These are phyloP conservation scores for Folsomia manolachei DNA, from an alignment of 2,888 invertebrate genomes.

Conservation along the genomic window DNA sequence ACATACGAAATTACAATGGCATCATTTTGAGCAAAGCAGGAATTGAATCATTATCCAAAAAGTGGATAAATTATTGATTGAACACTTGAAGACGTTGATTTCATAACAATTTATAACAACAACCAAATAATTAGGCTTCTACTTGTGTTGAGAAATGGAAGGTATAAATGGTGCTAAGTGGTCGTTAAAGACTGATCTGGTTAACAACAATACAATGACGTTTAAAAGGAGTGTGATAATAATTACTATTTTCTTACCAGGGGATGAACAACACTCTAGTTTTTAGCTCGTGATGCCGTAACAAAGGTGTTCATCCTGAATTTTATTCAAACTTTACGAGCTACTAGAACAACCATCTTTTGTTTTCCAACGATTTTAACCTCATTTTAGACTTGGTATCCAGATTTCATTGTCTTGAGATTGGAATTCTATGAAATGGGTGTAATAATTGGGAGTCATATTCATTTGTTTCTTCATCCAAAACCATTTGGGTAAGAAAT, in stretches of 20 bases:
- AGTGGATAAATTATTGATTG: no score
- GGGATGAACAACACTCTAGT: background rate
- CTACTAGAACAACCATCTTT: background rate
- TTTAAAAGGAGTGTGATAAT: constrained; percentile 6
- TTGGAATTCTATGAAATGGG: background rate
- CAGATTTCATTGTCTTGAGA: background rate
- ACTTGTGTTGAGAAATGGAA: constrained; percentile 7
- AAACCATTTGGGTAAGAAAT: background rate
- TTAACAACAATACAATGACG: constrained; percentile 14
- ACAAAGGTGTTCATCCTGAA: background rate
- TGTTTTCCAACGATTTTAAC: background rate
- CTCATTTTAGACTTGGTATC: background rate
- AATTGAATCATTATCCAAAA: background rate
- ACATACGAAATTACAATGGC: background rate
- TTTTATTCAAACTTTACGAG: background rate
- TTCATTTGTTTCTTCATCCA: background rate
- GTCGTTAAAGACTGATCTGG: constrained; percentile 17
- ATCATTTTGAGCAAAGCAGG: background rate
- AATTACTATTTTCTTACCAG: background rate
- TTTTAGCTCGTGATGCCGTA: background rate
- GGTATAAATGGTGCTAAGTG: constrained; percentile 9
- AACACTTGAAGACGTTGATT: background rate
- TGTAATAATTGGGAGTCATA: no score
- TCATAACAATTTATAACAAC: background rate
- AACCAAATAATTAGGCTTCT: background rate